Percentiles rank a stretch among this genome's conserved stretches.
These are phyloP conservation scores for Himalopsyche anomala DNA, from an alignment of 2,888 invertebrate genomes.

Conservation along the genomic window DNA sequence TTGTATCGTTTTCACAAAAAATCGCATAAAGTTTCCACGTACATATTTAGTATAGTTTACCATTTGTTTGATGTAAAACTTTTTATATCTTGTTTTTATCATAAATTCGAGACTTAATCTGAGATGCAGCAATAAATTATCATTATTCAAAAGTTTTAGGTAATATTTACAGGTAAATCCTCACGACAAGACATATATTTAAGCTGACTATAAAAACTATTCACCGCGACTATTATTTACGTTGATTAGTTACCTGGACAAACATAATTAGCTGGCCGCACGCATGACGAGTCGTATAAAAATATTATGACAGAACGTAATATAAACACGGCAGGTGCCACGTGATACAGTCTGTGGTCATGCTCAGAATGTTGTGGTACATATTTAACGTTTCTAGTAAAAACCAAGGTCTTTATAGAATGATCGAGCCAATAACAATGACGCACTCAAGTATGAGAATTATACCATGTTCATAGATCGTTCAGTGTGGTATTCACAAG, in stretches of 20 bases:
- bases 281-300: neutral
- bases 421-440: slow-evolving; percentile 26
- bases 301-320: slow-evolving; percentile 1
- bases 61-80: no score
- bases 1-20: no score
- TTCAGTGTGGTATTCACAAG: neutral
- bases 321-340: neutral
- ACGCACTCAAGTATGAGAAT: neutral
- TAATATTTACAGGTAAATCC: neutral
- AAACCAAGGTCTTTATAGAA: slow-evolving; percentile 22
- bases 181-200: neutral
- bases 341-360: neutral
- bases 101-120: no score
- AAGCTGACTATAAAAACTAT: neutral
- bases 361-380: neutral
- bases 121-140: no score
- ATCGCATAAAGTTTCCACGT: no score
- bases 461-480: neutral
- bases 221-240: neutral
- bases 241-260: neutral
- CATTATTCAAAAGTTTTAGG: no score
- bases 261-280: neutral
- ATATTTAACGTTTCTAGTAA: slow-evolving; percentile 2
- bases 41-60: no score
- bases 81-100: no score